Evolutionary conservation across 2,113 vertebrate species (phyloP), one percentile per base, ranked within the genome.

Genomic region (Actinemys pallida): DNA sequence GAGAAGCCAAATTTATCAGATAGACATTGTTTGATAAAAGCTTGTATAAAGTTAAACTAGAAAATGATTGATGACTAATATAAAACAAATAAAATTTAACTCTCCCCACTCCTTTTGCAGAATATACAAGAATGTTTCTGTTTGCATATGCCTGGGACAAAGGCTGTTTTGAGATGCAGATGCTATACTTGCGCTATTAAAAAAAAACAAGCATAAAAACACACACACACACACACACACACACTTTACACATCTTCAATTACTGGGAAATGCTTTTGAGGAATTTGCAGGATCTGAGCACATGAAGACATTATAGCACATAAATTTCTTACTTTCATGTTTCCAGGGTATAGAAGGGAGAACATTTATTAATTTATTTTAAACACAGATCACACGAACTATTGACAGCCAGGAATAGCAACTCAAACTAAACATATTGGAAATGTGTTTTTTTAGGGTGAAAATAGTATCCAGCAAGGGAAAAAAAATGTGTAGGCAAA

Each of bases 241-340:
- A 22, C 53, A 97, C 96, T 96, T 96, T 96, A 88, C 76, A 97
- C 93, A 96, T 97, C 95, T 92, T 97, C 94, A 96, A 78, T 97
- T 96, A 91, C 86, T 92, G 84, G 90, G 69, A 97, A 97, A 94
- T 39, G 14, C 7, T 93, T 94, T 94, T 83, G 79, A 79, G 16
- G 53, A 96, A 98, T 98, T 97, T 98, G 89, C 96, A 96, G 94
- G 89, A 97, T 97, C 92, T 94, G 88, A 97, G 89, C 53, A 94
- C 89, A 97, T 89, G 93, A 97, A 97, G 93, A 89, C 79, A 82
- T 97, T 97, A 98, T 95, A 96, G 76, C 88, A 89, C 93, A 87
- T 62, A 96, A 86, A 97, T 97, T 84, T 81, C 89, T 96, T 91
- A 91, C 93, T 96, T 98, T 96, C 92, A 93, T 93, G 88, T 91